phyloP scores from a whole-genome alignment of 2,113 vertebrate genomes.

The Cathartes aura region DNA sequence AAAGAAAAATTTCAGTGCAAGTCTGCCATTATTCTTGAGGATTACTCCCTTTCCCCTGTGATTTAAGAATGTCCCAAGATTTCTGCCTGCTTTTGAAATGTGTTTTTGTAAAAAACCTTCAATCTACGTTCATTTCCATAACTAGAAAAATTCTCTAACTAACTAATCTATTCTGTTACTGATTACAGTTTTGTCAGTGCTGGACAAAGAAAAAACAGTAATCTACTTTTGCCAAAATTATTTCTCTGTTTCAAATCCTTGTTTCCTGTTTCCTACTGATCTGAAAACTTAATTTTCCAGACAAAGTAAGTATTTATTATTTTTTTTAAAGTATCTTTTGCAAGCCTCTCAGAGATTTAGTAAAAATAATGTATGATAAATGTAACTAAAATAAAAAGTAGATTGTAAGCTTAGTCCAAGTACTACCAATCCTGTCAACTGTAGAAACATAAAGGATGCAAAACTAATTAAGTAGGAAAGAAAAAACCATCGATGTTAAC shows the following conservation, averaged over 20 bases:
- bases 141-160: neutral
- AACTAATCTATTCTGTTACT: neutral
- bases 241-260: neutral
- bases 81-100: neutral
- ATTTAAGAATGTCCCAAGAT: neutral
- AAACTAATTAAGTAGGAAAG: neutral
- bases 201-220: neutral
- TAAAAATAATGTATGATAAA: neutral
- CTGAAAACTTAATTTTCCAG: neutral
- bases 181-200: neutral
- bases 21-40: neutral
- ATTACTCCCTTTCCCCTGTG: neutral
- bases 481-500: neutral
- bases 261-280: neutral
- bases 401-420: neutral
- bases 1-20: neutral
- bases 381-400: neutral
- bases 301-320: neutral
- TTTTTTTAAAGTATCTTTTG: neutral
- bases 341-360: neutral
- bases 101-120: neutral
- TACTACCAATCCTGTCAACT: neutral
- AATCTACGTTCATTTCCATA: neutral
- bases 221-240: neutral
- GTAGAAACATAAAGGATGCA: neutral